Evolutionary conservation across 2,888 invertebrate species (phyloP).

Genomic region (Xylocampa areola): DNA sequence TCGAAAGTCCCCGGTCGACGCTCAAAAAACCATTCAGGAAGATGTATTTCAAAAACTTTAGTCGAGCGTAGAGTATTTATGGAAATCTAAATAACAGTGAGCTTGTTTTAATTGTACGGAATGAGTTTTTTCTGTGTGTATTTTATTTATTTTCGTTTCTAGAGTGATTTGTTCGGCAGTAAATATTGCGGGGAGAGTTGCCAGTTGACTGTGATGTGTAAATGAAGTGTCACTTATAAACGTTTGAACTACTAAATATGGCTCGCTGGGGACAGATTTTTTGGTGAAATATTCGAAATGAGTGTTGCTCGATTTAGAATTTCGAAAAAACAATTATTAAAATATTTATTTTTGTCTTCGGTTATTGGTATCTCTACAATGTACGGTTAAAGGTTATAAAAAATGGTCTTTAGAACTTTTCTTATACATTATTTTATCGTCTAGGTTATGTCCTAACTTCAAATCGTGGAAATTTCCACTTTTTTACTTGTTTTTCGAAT

Average conservation of each 20-base stretch:
- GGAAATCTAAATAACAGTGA: conserved; percentile 86
- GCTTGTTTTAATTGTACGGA: conserved; percentile 86
- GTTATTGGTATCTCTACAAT: no score
- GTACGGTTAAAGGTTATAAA: no score
- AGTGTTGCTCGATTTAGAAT: conserved; percentile 42
- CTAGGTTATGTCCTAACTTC: no score
- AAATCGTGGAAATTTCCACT: no score
- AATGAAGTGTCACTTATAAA: conserved; percentile 74
- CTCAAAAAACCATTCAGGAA: conserved; percentile 80
- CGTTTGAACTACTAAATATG: conserved; percentile 57
- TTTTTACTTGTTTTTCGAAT: no score
- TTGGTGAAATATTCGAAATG: conserved; percentile 55
- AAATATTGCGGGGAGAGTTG: conserved; percentile 67
- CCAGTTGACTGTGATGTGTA: conserved; percentile 68
- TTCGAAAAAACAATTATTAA: conserved; percentile 29
- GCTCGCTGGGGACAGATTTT: conserved; percentile 67
- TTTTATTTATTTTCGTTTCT: conserved; percentile 84
- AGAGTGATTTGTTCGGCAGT: conserved; percentile 85
- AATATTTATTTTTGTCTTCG: conserved; percentile 11
- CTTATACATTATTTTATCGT: no score
- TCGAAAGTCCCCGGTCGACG: conserved; percentile 32
- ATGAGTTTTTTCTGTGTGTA: conserved; percentile 81
- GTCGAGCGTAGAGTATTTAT: conserved; percentile 84
- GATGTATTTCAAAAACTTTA: conserved; percentile 84
- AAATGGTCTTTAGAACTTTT: no score